Conservation (phyloP, 2,113 vertebrate species). For the Notiomystis cincta region DNA sequence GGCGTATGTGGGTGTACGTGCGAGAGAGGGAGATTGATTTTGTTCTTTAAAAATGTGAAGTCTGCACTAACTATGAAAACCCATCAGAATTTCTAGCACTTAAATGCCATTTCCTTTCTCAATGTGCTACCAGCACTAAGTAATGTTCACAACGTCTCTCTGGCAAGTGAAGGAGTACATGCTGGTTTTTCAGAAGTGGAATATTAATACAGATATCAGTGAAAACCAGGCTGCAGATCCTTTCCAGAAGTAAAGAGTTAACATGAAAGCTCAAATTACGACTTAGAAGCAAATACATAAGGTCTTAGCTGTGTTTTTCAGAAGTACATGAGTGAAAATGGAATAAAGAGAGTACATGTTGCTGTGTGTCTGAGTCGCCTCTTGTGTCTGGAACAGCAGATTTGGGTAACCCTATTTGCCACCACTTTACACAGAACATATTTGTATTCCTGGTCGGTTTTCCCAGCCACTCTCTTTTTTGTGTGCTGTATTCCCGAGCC, state of each 20-base stretch:
- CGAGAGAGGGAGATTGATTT: slow-evolving; percentile 37
- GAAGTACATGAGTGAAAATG: not conserved
- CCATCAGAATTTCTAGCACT: slow-evolving; percentile 44
- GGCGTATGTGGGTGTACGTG: slow-evolving; percentile 35
- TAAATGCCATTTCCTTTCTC: slow-evolving; percentile 20
- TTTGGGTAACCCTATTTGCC: not conserved
- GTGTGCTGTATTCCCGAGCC: not conserved
- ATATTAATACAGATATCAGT: not conserved
- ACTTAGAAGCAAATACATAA: not conserved
- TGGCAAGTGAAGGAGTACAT: not conserved
- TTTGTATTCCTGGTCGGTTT: not conserved
- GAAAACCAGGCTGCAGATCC: not conserved
- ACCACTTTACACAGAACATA: not conserved
- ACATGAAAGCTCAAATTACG: not conserved
- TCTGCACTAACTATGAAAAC: slow-evolving; percentile 36
- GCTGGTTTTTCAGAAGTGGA: not conserved
- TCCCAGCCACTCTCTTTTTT: not conserved
- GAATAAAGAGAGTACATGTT: not conserved
- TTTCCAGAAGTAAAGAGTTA: slow-evolving; percentile 12
- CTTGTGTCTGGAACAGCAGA: not conserved
- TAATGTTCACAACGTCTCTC: not conserved
- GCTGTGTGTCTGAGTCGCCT: not conserved
- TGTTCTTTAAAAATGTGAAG: slow-evolving; percentile 54
- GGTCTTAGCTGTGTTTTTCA: not conserved
- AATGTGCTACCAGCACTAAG: not conserved